Evolutionary conservation across 1,140 invertebrate genomes (phyloP).

Genomic region (Apis dorsata): DNA sequence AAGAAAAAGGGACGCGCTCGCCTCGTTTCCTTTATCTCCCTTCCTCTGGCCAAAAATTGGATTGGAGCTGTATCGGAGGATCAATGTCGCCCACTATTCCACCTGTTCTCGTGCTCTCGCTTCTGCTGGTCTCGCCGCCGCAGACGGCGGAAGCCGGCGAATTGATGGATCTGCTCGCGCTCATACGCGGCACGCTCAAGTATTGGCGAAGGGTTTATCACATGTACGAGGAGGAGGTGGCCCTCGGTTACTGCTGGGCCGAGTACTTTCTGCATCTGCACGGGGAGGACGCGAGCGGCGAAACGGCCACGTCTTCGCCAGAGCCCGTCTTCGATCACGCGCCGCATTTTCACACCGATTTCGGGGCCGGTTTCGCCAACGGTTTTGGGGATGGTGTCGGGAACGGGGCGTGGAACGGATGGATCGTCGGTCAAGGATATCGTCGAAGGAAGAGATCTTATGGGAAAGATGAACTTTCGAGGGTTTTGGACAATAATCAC

Average conservation of each 20-base stretch:
- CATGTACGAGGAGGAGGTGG: conserved; percentile 57
- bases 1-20: no score
- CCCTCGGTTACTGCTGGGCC: conserved; percentile 61
- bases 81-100: conserved; percentile 53
- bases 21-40: not conserved
- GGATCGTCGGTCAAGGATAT: no score
- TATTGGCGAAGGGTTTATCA: conserved; percentile 58
- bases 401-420: no score
- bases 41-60: no score
- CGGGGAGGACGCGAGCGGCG: not conserved
- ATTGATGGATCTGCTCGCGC: conserved; percentile 16
- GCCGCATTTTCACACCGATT: not conserved
- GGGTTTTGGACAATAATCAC: no score
- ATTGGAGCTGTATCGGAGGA: not conserved
- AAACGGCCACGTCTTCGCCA: not conserved
- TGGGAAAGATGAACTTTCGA: accelerated
- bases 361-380: no score
- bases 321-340: accelerated
- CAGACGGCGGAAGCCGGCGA: conserved; percentile 16
- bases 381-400: not conserved
- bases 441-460: not conserved
- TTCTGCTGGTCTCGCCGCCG: conserved; percentile 34
- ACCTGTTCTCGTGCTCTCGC: conserved; percentile 46
- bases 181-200: conserved; percentile 45
- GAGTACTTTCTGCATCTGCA: conserved; percentile 48